Conservation (phyloP, 92 coral and sea anemone species). For the Epizoanthus illoricatus region DNA sequence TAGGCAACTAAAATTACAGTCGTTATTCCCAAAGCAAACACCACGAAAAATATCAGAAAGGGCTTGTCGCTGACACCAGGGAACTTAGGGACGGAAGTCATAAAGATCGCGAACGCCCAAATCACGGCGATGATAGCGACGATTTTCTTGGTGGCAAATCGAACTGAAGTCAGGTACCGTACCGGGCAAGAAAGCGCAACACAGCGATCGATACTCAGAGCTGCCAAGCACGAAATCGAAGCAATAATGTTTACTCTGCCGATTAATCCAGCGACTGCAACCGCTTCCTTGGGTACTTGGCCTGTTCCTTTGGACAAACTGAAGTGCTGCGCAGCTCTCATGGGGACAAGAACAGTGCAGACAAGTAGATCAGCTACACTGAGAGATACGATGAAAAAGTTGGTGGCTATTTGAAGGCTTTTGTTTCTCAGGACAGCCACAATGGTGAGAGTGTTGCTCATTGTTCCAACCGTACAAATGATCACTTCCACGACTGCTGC, state of each 20-base stretch:
- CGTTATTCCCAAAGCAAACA: constrained; percentile 72
- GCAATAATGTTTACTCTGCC: constrained; percentile 90
- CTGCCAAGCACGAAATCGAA: constrained; percentile 82
- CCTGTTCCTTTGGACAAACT: constrained; percentile 36
- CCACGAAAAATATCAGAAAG: constrained; percentile 74
- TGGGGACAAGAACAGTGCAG: constrained; percentile 79
- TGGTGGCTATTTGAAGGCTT: constrained; percentile 74
- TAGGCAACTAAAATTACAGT: constrained; percentile 65
- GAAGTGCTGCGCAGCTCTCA: constrained; percentile 89
- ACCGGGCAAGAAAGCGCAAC: constrained; percentile 76
- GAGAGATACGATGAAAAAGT: constrained; percentile 74
- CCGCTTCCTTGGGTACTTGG: constrained; percentile 54
- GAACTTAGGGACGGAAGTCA: constrained; percentile 78
- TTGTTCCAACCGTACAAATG: constrained; percentile 62
- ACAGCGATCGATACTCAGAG: constrained; percentile 83
- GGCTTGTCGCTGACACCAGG: constrained; percentile 86
- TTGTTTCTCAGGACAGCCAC: constrained; percentile 62
- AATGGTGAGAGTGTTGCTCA: constrained; percentile 76
- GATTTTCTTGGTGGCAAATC: constrained; percentile 65
- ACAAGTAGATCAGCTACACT: constrained; percentile 81
- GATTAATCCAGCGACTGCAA: constrained; percentile 80
- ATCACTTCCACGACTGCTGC: constrained; percentile 79
- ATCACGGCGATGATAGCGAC: constrained; percentile 52
- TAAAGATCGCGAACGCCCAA: constrained; percentile 67
- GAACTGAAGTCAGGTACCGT: constrained; percentile 73